phyloP scores from a whole-genome alignment of 2,888 invertebrate genomes.

The Spialia ferax region DNA sequence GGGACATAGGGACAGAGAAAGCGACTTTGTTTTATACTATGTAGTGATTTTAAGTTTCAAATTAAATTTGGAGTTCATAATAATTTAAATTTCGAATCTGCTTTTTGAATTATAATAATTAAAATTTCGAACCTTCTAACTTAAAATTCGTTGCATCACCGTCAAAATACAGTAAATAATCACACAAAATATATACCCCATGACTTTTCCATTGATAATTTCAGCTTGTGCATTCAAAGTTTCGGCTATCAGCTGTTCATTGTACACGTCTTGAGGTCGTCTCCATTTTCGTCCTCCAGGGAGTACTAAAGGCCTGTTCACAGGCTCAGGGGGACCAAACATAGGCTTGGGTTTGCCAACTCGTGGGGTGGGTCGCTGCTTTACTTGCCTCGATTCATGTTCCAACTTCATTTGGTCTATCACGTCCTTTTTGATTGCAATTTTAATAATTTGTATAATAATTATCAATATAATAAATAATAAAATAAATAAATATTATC shows the following conservation, averaged over 20 bases:
- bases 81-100: no score
- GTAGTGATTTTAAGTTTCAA: no score
- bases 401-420: conserved; percentile 79
- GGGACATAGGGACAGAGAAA: no score
- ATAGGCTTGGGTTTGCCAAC: conserved; percentile 71
- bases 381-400: conserved; percentile 72
- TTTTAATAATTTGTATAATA: background rate
- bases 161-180: background rate
- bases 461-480: background rate
- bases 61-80: no score
- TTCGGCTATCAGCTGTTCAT: conserved; percentile 95
- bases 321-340: conserved; percentile 88
- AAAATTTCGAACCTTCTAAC: no score
- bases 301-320: conserved; percentile 90
- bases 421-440: conserved; percentile 53
- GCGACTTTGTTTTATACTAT: no score
- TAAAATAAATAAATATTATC: no score
- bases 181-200: conserved; percentile 88
- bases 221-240: conserved; percentile 95
- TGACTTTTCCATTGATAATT: conserved; percentile 93
- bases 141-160: background rate
- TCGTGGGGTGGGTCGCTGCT: conserved; percentile 80
- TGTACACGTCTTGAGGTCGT: conserved; percentile 94
- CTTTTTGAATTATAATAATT: no score
- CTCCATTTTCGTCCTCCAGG: conserved; percentile 93